Conservation (phyloP, 2,888 invertebrate species). For the Meta bourneti region DNA sequence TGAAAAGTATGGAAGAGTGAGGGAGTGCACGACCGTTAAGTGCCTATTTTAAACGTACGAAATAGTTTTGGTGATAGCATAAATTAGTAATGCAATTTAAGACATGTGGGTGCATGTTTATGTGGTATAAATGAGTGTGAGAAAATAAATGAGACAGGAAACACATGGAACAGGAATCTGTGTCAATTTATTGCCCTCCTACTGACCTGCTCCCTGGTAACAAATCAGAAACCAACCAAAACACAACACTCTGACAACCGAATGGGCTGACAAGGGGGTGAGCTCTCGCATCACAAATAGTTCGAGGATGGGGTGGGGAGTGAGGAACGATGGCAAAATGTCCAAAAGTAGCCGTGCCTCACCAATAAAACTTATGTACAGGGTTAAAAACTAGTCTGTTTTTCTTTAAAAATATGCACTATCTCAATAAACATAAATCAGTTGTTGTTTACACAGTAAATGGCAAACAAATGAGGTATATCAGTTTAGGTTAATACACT, state of each 20-base stretch:
- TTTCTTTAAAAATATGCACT: constrained; percentile 68
- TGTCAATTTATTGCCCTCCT: constrained; percentile 76
- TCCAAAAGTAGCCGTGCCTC: constrained; percentile 66
- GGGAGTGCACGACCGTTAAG: too few species aligned
- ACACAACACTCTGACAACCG: constrained; percentile 75
- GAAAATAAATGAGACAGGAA: constrained; percentile 49
- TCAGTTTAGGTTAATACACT: constrained; percentile 70
- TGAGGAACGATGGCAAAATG: constrained; percentile 63
- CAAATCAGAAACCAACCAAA: constrained; percentile 75
- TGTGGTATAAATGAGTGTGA: neutral
- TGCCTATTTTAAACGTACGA: too few species aligned
- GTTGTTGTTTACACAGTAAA: constrained; percentile 61
- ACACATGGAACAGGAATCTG: constrained; percentile 75
- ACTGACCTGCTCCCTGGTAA: constrained; percentile 76
- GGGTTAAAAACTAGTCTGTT: constrained; percentile 70
- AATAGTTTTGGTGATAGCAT: too few species aligned
- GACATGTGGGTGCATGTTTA: constrained; percentile 13
- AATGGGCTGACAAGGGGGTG: constrained; percentile 55
- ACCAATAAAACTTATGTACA: constrained; percentile 73
- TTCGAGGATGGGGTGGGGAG: constrained; percentile 8
- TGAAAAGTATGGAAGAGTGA: too few species aligned
- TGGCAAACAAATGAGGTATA: constrained; percentile 76
- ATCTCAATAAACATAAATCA: constrained; percentile 69
- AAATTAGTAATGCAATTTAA: too few species aligned
- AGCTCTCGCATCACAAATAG: neutral